Evolutionary conservation across 2,797 vertebrate species (phyloP), one percentile per base, ranked within the genome.

Genomic region (Todus mexicanus): DNA sequence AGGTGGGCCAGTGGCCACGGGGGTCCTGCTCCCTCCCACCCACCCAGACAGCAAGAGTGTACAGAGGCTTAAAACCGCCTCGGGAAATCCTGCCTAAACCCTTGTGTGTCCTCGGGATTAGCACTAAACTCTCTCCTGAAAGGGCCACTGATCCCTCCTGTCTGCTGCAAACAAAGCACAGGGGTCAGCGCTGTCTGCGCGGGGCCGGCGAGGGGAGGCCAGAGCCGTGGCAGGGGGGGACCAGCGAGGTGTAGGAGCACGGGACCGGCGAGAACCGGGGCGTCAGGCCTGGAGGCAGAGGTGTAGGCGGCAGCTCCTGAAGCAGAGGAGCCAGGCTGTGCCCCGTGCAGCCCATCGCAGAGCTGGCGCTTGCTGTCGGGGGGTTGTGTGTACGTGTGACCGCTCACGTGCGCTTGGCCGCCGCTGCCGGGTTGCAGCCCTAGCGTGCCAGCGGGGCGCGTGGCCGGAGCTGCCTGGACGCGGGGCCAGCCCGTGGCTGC

Each of bases 1-100:
- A 53, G 50, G 38, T 80, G 68, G 65, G 16, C 22, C 2, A 2
- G 25, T 8, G 33, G 27, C 50, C 48, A 9, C 0, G 0, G n/a
- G 57, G 37, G 27, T 83, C 72, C 66, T 51, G 48, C 57, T 73
- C 33, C 57, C 25, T 53, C n/a, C n/a, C 26, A 16, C n/a, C n/a
- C 26, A 16, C 48, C 71, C 65, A 73, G 68, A 61, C 56, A 80
- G 48, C 47, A 47, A 53, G 68, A 86, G 40, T 68, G 16, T 33
- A 38, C 35, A 79, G 53, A 51, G 35, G 83, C 89, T 97, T 95
- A 92, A 81, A 90, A 79, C 3, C 2, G 70, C 84, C 78, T 23
- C n/a, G 48, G 86, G 73, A 95, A 97, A 96, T 95, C 93, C 96
- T 91, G 51, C 94, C 90, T 95, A 93, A 95, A 92, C 42, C 94